These are phyloP conservation scores for Carassius carassius DNA, from an alignment of 2,113 vertebrate species.

Conservation along the genomic window DNA sequence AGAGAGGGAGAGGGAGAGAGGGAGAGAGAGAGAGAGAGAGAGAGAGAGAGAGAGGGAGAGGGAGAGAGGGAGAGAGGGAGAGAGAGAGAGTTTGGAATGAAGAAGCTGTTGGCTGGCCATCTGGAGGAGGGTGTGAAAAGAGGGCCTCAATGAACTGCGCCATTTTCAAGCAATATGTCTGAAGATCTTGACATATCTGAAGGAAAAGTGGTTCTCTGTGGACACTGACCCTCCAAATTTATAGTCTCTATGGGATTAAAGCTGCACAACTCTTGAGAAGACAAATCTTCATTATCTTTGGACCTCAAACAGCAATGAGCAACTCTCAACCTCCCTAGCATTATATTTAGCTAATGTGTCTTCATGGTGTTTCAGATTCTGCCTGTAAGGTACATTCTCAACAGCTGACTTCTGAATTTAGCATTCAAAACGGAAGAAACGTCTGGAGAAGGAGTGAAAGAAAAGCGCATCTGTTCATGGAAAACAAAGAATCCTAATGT, in stretches of 20 bases:
- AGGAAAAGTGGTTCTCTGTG: constrained; percentile 43
- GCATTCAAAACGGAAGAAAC: too few relatives aligned
- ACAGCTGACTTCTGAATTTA: too few relatives aligned
- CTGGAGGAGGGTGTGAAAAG: constrained; percentile 36
- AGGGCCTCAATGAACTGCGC: constrained; percentile 29
- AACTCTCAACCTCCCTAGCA: too few relatives aligned
- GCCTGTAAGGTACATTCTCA: too few relatives aligned
- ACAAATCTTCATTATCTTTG: constrained; percentile 61
- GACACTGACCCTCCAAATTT: constrained; percentile 51
- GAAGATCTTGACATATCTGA: constrained; percentile 35
- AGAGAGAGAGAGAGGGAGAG: not conserved
- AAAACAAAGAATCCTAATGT: too few relatives aligned
- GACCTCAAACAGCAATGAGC: not conserved
- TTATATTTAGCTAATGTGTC: too few relatives aligned
- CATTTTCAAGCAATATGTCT: constrained; percentile 37
- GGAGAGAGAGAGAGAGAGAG: not conserved
- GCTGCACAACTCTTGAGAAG: constrained; percentile 33
- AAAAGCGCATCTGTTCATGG: too few relatives aligned
- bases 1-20: not conserved
- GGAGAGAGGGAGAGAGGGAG: not conserved
- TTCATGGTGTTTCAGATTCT: too few relatives aligned
- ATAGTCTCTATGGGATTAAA: constrained; percentile 42
- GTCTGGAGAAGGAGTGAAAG: too few relatives aligned
- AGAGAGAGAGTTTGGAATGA: not conserved
- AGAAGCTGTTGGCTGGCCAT: constrained; percentile 38